phyloP scores from a whole-genome alignment of 2,797 vertebrate genomes.

The Danionella dracula region DNA sequence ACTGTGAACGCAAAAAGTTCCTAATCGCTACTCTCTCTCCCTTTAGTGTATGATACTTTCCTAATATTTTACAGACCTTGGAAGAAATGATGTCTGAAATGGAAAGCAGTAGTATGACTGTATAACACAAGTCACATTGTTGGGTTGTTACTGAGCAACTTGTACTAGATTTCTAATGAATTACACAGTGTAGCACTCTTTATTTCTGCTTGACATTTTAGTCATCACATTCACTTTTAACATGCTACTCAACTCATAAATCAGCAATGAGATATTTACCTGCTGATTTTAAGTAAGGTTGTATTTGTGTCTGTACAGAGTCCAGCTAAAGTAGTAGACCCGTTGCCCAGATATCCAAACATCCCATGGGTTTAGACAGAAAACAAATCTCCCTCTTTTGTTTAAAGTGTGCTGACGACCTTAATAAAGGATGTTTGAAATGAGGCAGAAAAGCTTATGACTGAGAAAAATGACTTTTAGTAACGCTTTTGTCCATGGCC shows the following conservation, averaged over 20 bases:
- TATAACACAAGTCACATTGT: not conserved
- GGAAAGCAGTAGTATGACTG: not conserved
- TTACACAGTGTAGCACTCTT: conserved; percentile 44
- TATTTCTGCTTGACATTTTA: conserved; percentile 48
- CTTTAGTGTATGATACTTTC: too few relatives aligned
- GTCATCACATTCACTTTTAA: conserved; percentile 64
- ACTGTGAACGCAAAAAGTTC: too few relatives aligned
- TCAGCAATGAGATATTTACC: conserved; percentile 68
- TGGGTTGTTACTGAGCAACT: not conserved
- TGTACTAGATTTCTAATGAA: conserved; percentile 29
- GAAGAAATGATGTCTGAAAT: too few relatives aligned
- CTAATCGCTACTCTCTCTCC: too few relatives aligned
- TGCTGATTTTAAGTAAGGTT: conserved; percentile 60
- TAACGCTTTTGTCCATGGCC: too few relatives aligned
- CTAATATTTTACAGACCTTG: too few relatives aligned
- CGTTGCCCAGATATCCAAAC: conserved; percentile 69
- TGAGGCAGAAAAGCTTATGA: too few relatives aligned
- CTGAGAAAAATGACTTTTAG: too few relatives aligned
- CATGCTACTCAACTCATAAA: conserved; percentile 59
- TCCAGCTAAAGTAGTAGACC: conserved; percentile 68
- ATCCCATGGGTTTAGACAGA: too few relatives aligned
- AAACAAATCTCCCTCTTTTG: too few relatives aligned
- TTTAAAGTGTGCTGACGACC: too few relatives aligned
- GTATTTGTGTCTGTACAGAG: conserved; percentile 35
- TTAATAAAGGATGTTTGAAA: too few relatives aligned